Percentiles rank a stretch among this genome's conserved stretches.
phyloP scores from a whole-genome alignment of 2,797 vertebrate genomes.

The Cuniculus paca region DNA sequence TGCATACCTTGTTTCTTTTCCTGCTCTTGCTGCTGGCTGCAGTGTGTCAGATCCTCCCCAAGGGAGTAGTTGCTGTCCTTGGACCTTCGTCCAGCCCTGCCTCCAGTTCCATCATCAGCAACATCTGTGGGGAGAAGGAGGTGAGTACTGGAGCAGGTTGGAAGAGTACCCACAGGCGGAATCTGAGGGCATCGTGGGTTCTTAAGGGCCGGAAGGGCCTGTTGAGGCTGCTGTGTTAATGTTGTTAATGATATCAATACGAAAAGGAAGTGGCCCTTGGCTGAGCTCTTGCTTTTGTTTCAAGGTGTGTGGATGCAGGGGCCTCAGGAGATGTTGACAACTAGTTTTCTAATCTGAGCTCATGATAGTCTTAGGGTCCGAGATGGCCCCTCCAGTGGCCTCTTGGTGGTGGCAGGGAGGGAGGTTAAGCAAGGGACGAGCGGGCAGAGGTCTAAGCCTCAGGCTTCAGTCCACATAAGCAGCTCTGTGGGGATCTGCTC shows the following conservation, averaged over 20 bases:
- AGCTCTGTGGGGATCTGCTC: fast-evolving
- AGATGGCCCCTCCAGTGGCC: background rate
- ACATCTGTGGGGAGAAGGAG: slow-evolving; percentile 99
- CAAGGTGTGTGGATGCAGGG: background rate
- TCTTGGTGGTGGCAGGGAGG: background rate
- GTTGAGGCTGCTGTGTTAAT: background rate
- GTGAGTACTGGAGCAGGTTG: slow-evolving; percentile 88
- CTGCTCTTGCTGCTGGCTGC: slow-evolving; percentile 60
- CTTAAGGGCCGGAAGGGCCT: no score
- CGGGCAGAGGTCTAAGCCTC: background rate
- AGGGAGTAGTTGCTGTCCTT: slow-evolving; percentile 97
- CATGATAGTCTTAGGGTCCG: background rate
- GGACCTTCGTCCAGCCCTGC: slow-evolving; percentile 98
- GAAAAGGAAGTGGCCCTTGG: background rate
- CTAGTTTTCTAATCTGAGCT: background rate
- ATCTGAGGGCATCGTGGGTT: no score
- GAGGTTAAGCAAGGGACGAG: background rate
- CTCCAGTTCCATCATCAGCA: slow-evolving; percentile 99
- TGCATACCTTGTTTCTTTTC: slow-evolving; percentile 60
- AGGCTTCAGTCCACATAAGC: fast-evolving
- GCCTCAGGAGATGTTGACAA: background rate
- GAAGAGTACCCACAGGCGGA: fast-evolving
- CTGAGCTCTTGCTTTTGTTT: background rate
- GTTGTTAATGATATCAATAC: background rate
- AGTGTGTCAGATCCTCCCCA: slow-evolving; percentile 99